phyloP scores from a whole-genome alignment of 2,888 invertebrate species.

The Callyntrura guangdongensis region DNA sequence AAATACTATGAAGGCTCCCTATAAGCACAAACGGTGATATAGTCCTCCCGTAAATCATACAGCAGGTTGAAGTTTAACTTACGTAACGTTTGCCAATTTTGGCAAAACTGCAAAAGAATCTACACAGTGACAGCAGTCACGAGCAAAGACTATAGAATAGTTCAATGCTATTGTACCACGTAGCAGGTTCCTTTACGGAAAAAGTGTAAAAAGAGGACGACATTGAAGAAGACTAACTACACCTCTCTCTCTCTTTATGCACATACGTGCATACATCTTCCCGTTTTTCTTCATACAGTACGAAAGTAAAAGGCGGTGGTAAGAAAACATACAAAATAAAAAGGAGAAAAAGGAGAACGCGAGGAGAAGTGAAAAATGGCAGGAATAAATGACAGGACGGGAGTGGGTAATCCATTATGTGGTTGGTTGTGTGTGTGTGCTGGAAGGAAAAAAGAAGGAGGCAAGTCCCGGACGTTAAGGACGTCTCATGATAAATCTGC shows the following conservation, averaged over 20 bases:
- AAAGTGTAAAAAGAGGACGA: slow-evolving; percentile 59
- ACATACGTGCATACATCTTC: not conserved
- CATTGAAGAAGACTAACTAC: slow-evolving; percentile 69
- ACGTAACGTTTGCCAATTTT: not conserved
- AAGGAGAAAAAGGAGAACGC: slow-evolving; percentile 50
- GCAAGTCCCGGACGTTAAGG: slow-evolving; percentile 73
- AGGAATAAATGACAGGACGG: slow-evolving; percentile 71
- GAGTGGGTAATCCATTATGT: slow-evolving; percentile 79
- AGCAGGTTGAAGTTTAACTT: not conserved
- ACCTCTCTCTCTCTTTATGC: slow-evolving; percentile 15
- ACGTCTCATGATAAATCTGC: slow-evolving; percentile 72
- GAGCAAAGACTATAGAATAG: not conserved
- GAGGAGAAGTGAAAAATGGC: slow-evolving; percentile 61
- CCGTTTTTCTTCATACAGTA: not conserved
- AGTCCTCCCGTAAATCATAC: slow-evolving; percentile 16
- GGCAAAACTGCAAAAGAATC: not conserved
- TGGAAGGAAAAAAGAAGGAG: slow-evolving; percentile 61
- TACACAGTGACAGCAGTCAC: not conserved
- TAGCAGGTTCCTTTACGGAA: slow-evolving; percentile 3
- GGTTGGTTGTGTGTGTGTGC: slow-evolving; percentile 64
- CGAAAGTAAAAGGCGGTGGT: slow-evolving; percentile 41
- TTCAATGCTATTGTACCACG: slow-evolving; percentile 1
- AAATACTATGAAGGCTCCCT: too few relatives aligned
- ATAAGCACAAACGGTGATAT: too few relatives aligned
- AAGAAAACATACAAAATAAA: slow-evolving; percentile 37